Conservation (phyloP, 1,140 invertebrate genomes). For the Drosophila sproati region DNA sequence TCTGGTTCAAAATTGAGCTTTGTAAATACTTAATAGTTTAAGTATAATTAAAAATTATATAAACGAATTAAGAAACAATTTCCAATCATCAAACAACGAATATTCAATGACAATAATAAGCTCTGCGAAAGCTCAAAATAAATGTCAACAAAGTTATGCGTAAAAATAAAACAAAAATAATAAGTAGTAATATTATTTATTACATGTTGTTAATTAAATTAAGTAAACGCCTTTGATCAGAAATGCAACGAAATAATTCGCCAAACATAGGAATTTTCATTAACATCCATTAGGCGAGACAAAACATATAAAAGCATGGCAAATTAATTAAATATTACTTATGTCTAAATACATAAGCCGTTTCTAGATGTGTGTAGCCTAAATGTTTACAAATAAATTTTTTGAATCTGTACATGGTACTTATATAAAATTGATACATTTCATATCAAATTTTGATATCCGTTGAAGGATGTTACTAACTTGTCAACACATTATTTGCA, state of each 20-base stretch:
- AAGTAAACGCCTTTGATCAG: conserved; percentile 2
- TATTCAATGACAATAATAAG: conserved; percentile 58
- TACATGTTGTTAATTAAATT: conserved; percentile 15
- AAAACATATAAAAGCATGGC: neutral
- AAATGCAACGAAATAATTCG: neutral
- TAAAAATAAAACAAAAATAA: conserved; percentile 39
- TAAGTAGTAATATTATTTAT: conserved; percentile 34
- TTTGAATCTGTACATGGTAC: conserved; percentile 59
- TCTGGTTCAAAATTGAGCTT: conserved; percentile 78
- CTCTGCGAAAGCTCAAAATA: conserved; percentile 26
- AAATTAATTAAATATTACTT: conserved; percentile 24
- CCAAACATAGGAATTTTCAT: conserved; percentile 5
- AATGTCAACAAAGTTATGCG: conserved; percentile 16
- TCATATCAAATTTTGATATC: neutral
- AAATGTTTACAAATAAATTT: conserved; percentile 72
- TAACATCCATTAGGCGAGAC: conserved; percentile 1
- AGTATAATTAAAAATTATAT: conserved; percentile 64
- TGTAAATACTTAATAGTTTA: conserved; percentile 83
- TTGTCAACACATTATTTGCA: too few relatives aligned
- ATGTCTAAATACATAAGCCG: conserved; percentile 27
- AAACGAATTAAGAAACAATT: conserved; percentile 24
- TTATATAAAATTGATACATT: conserved; percentile 18
- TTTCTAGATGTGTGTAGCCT: conserved; percentile 71
- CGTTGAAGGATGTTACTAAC: neutral
- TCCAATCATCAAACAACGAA: conserved; percentile 40